A percentile compares a stretch with the other conserved stretches of the same genome.
Conservation (phyloP, 2,888 invertebrate genomes). For the Nasonovia ribisnigri region DNA sequence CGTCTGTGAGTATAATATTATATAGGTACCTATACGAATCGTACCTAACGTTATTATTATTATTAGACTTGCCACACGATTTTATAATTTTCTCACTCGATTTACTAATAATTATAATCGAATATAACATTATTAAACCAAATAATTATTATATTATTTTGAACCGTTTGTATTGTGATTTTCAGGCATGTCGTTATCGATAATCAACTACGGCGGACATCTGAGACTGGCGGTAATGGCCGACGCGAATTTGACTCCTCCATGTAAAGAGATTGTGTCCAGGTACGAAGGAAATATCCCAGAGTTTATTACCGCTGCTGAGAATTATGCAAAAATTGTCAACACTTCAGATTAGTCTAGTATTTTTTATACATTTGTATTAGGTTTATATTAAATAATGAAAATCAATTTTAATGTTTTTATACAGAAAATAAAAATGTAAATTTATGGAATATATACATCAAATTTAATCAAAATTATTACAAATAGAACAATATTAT, state of each 20-base stretch:
- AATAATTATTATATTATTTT: background rate
- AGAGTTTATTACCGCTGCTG: constrained; percentile 67
- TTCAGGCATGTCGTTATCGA: constrained; percentile 80
- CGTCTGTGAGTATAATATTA: constrained; percentile 75
- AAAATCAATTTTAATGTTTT: constrained; percentile 31
- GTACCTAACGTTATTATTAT: background rate
- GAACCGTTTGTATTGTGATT: constrained; percentile 64
- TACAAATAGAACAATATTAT: constrained; percentile 10
- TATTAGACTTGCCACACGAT: background rate
- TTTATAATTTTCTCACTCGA: background rate
- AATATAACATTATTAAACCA: background rate
- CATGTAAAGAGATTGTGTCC: constrained; percentile 74
- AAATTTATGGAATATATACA: constrained; percentile 26
- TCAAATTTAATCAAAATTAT: constrained; percentile 18
- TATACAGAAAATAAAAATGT: constrained; percentile 39
- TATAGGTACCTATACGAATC: background rate
- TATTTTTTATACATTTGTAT: constrained; percentile 24
- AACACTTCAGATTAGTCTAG: constrained; percentile 60
- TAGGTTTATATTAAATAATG: constrained; percentile 12
- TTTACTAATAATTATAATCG: background rate
- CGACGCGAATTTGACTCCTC: constrained; percentile 78
- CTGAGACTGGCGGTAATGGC: constrained; percentile 80
- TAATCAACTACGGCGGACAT: constrained; percentile 78
- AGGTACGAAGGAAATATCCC: constrained; percentile 68
- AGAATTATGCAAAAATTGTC: constrained; percentile 60